Evolutionary conservation across 2,888 invertebrate species (phyloP).

Genomic region (Thyatira batis): DNA sequence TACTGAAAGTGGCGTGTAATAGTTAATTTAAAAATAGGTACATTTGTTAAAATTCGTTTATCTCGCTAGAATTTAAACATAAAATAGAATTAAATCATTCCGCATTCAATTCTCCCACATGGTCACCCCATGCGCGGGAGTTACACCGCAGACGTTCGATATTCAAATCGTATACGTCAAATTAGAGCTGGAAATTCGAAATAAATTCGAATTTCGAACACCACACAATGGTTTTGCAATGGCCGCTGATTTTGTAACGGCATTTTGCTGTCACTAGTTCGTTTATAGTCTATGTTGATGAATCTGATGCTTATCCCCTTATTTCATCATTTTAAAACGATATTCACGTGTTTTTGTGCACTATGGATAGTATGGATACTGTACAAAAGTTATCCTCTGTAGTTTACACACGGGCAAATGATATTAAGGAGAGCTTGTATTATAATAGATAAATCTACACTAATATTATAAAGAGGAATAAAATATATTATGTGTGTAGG

Average conservation of each 20-base stretch:
- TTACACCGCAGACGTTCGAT: background rate
- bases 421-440: too few species aligned
- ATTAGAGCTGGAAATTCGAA: slow-evolving; percentile 11
- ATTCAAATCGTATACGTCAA: slow-evolving; percentile 2
- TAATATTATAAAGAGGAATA: too few species aligned
- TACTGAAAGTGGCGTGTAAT: too few species aligned
- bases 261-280: slow-evolving; percentile 12
- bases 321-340: background rate
- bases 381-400: too few species aligned
- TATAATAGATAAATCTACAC: too few species aligned
- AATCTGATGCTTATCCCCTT: slow-evolving; percentile 4
- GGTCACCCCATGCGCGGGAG: background rate
- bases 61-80: too few species aligned
- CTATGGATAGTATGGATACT: too few species aligned
- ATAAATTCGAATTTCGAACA: slow-evolving; percentile 13
- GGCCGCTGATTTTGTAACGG: slow-evolving; percentile 15
- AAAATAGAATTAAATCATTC: background rate
- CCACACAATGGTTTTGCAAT: slow-evolving; percentile 8
- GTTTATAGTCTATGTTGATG: slow-evolving; percentile 11
- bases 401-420: too few species aligned
- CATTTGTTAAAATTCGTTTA: too few species aligned
- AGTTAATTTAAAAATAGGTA: too few species aligned
- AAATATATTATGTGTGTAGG: too few species aligned
- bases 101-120: background rate
- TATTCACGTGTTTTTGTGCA: background rate